Evolutionary conservation across 2,797 vertebrate species (phyloP).

Genomic region (Poecilia velifera): DNA sequence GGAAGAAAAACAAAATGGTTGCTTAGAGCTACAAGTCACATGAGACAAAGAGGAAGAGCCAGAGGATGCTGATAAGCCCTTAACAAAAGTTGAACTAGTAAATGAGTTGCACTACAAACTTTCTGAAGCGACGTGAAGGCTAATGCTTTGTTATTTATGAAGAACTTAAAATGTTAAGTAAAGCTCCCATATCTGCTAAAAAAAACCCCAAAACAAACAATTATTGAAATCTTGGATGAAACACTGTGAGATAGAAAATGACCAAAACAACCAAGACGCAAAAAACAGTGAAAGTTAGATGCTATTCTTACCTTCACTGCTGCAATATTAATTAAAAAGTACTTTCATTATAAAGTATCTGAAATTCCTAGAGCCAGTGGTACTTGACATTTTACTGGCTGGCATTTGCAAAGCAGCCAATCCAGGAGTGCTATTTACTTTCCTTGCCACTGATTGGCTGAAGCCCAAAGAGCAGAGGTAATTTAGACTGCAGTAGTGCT

Average conservation of each 20-base stretch:
- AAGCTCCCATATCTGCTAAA: not conserved
- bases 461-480: not conserved
- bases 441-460: not conserved
- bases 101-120: not conserved
- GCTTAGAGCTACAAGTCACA: not conserved
- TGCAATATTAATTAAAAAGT: not conserved
- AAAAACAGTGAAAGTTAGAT: not conserved
- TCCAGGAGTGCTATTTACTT: not conserved
- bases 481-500: not conserved
- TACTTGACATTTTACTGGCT: not conserved
- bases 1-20: not conserved
- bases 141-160: not conserved
- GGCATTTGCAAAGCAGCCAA: not conserved
- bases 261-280: not conserved
- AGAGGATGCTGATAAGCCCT: not conserved
- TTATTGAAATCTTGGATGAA: not conserved
- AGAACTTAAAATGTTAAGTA: not conserved
- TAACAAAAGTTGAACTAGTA: not conserved
- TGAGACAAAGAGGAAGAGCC: not conserved
- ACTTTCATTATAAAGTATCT: not conserved
- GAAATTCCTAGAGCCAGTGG: not conserved
- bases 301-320: not conserved
- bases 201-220: not conserved
- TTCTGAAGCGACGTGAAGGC: not conserved
- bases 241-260: not conserved